These are phyloP conservation scores for Nothobranchius kuhntae DNA, from an alignment of 2,113 vertebrate species.

Conservation along the genomic window DNA sequence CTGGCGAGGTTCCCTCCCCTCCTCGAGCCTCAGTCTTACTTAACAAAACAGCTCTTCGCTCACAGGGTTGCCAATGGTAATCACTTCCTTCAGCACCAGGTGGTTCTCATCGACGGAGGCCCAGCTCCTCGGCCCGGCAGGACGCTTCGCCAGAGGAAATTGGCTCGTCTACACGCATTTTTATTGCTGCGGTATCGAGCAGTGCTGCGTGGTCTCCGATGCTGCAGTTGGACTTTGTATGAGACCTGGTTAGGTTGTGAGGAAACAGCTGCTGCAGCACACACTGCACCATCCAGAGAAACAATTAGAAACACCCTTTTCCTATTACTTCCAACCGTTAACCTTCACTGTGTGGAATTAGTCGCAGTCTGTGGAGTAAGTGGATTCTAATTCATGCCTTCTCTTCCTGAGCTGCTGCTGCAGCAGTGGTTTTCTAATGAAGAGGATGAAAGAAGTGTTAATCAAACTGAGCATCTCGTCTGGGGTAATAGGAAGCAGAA, in stretches of 20 bases:
- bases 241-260: constrained; percentile 14
- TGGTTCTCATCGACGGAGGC: constrained; percentile 75
- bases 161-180: constrained; percentile 56
- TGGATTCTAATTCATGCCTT: constrained; percentile 70
- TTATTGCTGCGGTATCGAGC: constrained; percentile 51
- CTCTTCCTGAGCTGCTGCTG: constrained; percentile 41
- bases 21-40: constrained; percentile 38
- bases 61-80: constrained; percentile 64
- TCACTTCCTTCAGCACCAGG: constrained; percentile 74
- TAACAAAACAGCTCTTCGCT: constrained; percentile 64
- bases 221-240: constrained; percentile 38
- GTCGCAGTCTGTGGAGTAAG: constrained; percentile 56
- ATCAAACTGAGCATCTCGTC: constrained; percentile 72
- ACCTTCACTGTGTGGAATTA: constrained; percentile 59
- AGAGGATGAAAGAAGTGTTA: constrained; percentile 74
- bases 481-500: constrained; percentile 56
- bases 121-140: constrained; percentile 56
- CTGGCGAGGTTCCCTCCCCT: background rate
- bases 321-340: constrained; percentile 62
- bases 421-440: constrained; percentile 64
- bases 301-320: constrained; percentile 70
- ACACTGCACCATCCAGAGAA: constrained; percentile 44
- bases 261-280: constrained; percentile 60
- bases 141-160: constrained; percentile 71
- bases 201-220: constrained; percentile 32